Evolutionary conservation across 1,140 invertebrate species (phyloP).

Genomic region (Diachasmimorpha longicaudata): DNA sequence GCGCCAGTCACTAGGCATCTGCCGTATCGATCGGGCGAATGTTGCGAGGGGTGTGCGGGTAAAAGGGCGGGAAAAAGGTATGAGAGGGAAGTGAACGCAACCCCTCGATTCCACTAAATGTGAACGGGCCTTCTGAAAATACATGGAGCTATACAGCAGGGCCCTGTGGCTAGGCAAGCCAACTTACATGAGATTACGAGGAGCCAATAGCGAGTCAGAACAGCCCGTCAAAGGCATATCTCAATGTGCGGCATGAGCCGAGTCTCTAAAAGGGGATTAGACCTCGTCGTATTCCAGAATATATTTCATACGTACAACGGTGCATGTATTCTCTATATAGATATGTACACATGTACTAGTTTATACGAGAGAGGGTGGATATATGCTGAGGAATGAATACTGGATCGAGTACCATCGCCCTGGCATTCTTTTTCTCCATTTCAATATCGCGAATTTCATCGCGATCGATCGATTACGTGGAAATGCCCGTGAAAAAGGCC

Average conservation of each 20-base stretch:
- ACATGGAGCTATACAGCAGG: constrained; percentile 33
- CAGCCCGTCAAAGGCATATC: constrained; percentile 59
- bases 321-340: not conserved
- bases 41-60: constrained; percentile 12
- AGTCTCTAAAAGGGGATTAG: constrained; percentile 61
- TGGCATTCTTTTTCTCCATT: not conserved
- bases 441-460: not conserved
- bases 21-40: constrained; percentile 56
- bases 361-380: not conserved
- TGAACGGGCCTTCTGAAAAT: constrained; percentile 20
- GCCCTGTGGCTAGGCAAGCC: constrained; percentile 56
- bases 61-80: constrained; percentile 18
- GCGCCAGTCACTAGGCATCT: constrained; percentile 55
- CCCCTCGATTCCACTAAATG: constrained; percentile 4
- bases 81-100: constrained; percentile 3
- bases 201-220: constrained; percentile 56
- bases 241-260: constrained; percentile 52
- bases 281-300: constrained; percentile 52
- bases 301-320: constrained; percentile 20
- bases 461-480: not conserved
- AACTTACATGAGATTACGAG: constrained; percentile 58
- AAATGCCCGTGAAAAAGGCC: not conserved
- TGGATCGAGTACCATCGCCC: not conserved
- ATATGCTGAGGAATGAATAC: not conserved
- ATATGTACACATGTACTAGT: not conserved